A percentile compares a stretch with the other conserved stretches of the same genome.
Evolutionary conservation across 2,797 vertebrate genomes (phyloP).

Genomic region (Australoheros facetus): DNA sequence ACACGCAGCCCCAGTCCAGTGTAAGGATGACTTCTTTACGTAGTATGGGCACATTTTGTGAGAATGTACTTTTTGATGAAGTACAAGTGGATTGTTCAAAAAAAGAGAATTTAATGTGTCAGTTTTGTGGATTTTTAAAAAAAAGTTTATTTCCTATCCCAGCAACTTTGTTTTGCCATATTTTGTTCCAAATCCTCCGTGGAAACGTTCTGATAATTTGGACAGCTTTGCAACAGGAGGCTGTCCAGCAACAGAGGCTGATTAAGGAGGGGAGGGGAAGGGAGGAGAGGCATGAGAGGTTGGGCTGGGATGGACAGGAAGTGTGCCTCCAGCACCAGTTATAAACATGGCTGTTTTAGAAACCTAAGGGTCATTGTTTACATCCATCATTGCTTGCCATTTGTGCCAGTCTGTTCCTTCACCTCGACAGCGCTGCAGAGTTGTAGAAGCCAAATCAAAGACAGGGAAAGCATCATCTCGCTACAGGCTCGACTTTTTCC

Average conservation of each 20-base stretch:
- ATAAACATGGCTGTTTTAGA: slow-evolving; percentile 75
- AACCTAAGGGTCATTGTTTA: slow-evolving; percentile 65
- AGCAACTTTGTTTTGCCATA: not conserved
- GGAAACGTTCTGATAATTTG: slow-evolving; percentile 18
- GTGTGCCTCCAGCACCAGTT: slow-evolving; percentile 70
- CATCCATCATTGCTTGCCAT: slow-evolving; percentile 49
- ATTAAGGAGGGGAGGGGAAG: slow-evolving; percentile 23
- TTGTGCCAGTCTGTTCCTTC: slow-evolving; percentile 22
- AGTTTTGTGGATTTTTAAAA: not conserved
- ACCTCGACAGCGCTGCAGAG: not conserved
- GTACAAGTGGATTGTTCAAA: no score
- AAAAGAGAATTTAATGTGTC: not conserved
- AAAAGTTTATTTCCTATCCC: not conserved
- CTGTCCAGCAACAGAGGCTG: slow-evolving; percentile 44
- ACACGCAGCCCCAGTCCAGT: accelerated
- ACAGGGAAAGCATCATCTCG: not conserved
- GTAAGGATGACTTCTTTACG: not conserved
- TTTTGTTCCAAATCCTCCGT: not conserved
- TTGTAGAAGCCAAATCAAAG: not conserved
- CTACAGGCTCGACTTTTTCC: not conserved
- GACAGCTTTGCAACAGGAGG: slow-evolving; percentile 13
- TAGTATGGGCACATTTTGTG: not conserved
- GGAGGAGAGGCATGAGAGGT: slow-evolving; percentile 26
- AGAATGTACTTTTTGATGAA: no score
- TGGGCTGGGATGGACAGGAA: slow-evolving; percentile 80